Evolutionary conservation across 2,113 vertebrate species (phyloP).

Genomic region (Mustelus asterias): DNA sequence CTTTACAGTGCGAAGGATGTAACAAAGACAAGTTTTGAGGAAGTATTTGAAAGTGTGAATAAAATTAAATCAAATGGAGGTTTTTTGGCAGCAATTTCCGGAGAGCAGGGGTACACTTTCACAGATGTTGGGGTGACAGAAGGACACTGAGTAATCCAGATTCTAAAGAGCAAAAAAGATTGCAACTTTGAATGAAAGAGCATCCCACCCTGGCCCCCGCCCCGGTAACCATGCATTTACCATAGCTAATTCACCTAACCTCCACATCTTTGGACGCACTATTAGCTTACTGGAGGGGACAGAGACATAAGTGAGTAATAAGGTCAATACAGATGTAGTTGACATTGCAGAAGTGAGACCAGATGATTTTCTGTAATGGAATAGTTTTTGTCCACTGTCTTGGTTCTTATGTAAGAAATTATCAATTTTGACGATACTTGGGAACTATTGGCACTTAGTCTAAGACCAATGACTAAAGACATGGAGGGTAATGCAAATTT

Average conservation of each 20-base stretch:
- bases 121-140: not conserved
- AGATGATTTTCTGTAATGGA: not conserved
- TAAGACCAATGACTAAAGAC: not conserved
- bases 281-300: not conserved
- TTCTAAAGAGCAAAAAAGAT: not conserved
- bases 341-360: not conserved
- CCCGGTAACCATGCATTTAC: no score
- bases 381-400: not conserved
- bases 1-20: not conserved
- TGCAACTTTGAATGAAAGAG: not conserved
- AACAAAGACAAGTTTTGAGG: not conserved
- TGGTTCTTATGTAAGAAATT: not conserved
- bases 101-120: not conserved
- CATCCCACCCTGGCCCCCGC: no score
- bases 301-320: not conserved
- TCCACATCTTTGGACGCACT: not conserved
- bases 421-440: not conserved
- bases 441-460: not conserved
- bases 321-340: not conserved
- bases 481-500: not conserved
- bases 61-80: not conserved
- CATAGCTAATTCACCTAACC: no score
- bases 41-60: not conserved
- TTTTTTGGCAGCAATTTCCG: not conserved
- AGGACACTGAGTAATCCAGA: not conserved